Evolutionary conservation across 2,888 invertebrate species (phyloP).

Genomic region (Plagodis pulveraria): DNA sequence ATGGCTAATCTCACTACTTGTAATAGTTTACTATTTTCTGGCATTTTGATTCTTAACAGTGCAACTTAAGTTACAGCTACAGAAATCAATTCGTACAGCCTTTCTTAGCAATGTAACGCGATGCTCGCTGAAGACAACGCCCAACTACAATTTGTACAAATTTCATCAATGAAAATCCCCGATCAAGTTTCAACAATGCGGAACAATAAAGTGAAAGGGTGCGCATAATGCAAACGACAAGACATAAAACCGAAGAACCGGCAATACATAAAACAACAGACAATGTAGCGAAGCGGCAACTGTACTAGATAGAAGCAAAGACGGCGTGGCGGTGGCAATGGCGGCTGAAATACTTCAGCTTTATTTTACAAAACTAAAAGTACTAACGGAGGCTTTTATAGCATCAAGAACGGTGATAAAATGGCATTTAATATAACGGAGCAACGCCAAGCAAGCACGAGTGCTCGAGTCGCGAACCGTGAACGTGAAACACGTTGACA

Average conservation of each 20-base stretch:
- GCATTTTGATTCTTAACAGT: background rate
- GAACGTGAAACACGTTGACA: slow-evolving; percentile 50
- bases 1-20: slow-evolving; percentile 60
- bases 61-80: background rate
- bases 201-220: slow-evolving; percentile 57
- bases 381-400: slow-evolving; percentile 60
- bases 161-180: slow-evolving; percentile 44
- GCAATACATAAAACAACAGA: slow-evolving; percentile 68
- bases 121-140: too few species aligned
- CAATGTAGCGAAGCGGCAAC: slow-evolving; percentile 59
- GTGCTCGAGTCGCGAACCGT: slow-evolving; percentile 35
- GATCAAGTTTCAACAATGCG: slow-evolving; percentile 56
- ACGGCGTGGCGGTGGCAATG: slow-evolving; percentile 40
- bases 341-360: slow-evolving; percentile 58
- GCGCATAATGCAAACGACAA: slow-evolving; percentile 59
- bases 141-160: slow-evolving; percentile 21
- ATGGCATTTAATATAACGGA: slow-evolving; percentile 63
- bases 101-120: too few species aligned
- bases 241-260: slow-evolving; percentile 60
- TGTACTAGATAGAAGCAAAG: slow-evolving; percentile 59
- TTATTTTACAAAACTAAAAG: slow-evolving; percentile 68
- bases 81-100: background rate
- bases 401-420: slow-evolving; percentile 58
- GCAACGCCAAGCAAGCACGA: slow-evolving; percentile 45
- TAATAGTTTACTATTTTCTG: slow-evolving; percentile 35